Base-by-base conservation (phyloP, 2,797 vertebrate species). In the Acanthurus tractus region DNA sequence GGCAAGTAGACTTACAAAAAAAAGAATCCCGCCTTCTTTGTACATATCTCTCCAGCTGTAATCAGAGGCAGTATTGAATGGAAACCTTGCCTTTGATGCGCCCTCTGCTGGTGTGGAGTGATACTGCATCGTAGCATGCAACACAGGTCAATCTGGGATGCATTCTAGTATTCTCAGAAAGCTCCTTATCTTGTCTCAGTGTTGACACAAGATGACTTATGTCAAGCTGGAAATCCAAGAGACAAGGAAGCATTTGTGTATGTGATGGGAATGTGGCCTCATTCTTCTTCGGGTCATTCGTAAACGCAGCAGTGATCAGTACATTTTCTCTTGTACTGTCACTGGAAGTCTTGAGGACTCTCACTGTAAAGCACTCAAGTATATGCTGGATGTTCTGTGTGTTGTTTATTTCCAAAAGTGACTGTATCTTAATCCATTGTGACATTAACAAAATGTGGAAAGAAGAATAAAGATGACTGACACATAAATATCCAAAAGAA, bases 371-470 rank as follows among this genome's bases (percentile, higher is more conserved):
- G 81, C 88, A 90, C 88, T 88, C 81, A 94, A 94, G 95, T 96
- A 94, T 96, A 93, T 86, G 92, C 94, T 96, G 96, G 95, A 96
- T 97, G 96, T 96, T 97, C 96, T 95, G 92, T 97, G 96, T 97
- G 95, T 96, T 95, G 94, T 97, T 96, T 90, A 77, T 88, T 93
- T 95, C 93, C 93, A 94, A 96, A 88, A 95, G 95, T 97, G 96
- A 96, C 95, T 96, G 96, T 97, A 97, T 96, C 96, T 96, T 96
- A 96, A 96, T 94, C 96, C 96, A 94, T 95, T 96, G 96, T 97
- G 96, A 94, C 95, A 96, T 91, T 88, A 80, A 85, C 83, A 86
- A 89, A 88, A 95, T 95, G 96, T 96, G 95, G 95, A 93, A 93
- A 92, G 96, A 95, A 96, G 95, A 95, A 94, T 91, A 94, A 96